phyloP scores from a whole-genome alignment of 2,113 vertebrate genomes.

The Cheirogaleus medius region DNA sequence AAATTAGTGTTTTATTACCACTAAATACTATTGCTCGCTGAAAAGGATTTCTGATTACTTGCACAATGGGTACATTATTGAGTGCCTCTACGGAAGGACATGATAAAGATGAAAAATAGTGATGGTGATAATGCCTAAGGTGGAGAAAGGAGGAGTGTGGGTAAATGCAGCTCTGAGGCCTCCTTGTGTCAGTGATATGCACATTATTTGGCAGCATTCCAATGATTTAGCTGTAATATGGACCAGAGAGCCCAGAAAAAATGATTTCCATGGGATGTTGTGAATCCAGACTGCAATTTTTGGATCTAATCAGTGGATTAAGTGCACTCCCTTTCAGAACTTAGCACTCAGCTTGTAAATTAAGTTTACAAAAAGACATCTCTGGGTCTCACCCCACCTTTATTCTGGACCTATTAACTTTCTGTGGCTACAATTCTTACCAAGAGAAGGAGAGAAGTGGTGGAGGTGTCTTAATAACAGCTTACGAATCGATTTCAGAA shows the following conservation, averaged over 20 bases:
- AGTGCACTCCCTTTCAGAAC: neutral
- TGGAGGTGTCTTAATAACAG: neutral
- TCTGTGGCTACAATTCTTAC: neutral
- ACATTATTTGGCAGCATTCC: neutral
- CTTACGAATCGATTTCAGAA: constrained; percentile 11
- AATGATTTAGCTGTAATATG: constrained; percentile 37
- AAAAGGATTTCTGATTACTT: constrained; percentile 71
- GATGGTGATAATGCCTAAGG: constrained; percentile 26
- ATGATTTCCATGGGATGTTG: neutral
- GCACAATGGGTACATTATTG: constrained; percentile 69
- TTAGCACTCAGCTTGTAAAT: neutral
- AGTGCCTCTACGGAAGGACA: constrained; percentile 60
- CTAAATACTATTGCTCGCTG: constrained; percentile 56
- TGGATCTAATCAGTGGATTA: neutral
- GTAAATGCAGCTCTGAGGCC: neutral
- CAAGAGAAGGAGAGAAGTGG: neutral
- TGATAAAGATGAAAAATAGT: constrained; percentile 73
- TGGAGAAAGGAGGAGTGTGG: constrained; percentile 14
- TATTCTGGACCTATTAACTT: neutral
- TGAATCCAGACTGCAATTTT: neutral
- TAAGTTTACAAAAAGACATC: neutral
- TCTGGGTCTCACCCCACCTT: neutral
- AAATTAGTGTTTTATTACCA: constrained; percentile 74
- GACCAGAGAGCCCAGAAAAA: neutral
- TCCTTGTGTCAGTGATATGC: neutral